phyloP scores from a whole-genome alignment of 2,888 invertebrate genomes.

The Sabellastarte sp. region DNA sequence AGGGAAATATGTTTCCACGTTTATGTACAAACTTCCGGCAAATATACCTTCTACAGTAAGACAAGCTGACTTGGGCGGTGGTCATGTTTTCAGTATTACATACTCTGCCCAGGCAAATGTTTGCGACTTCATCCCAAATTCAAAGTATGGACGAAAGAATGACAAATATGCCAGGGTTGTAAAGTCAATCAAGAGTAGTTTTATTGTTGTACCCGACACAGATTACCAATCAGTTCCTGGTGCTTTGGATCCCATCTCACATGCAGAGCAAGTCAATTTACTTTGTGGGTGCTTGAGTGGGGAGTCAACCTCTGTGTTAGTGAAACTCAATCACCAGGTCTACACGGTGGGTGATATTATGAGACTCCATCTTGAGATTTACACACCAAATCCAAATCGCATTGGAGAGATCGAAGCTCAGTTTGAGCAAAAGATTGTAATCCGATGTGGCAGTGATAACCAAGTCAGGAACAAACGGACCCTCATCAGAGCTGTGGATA shows the following conservation, averaged over 20 bases:
- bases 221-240: constrained; percentile 40
- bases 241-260: constrained; percentile 38
- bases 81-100: constrained; percentile 38
- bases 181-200: constrained; percentile 34
- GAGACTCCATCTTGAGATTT: constrained; percentile 33
- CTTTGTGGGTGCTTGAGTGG: constrained; percentile 31
- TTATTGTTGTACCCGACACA: constrained; percentile 38
- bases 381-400: constrained; percentile 1
- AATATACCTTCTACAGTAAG: constrained; percentile 39
- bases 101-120: constrained; percentile 44
- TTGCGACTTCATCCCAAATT: constrained; percentile 37
- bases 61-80: constrained; percentile 27
- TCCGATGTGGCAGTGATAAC: constrained; percentile 15
- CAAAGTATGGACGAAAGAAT: not conserved
- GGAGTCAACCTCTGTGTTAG: constrained; percentile 29
- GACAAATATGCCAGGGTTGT: constrained; percentile 35
- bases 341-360: constrained; percentile 48
- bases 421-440: constrained; percentile 17
- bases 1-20: constrained; percentile 47
- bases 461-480: constrained; percentile 3
- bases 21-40: constrained; percentile 42
- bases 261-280: constrained; percentile 40
- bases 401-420: constrained; percentile 16
- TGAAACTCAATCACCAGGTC: constrained; percentile 39
- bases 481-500: constrained; percentile 20